Base-by-base conservation (phyloP, 2,797 vertebrate genomes). In the Bradypus variegatus region DNA sequence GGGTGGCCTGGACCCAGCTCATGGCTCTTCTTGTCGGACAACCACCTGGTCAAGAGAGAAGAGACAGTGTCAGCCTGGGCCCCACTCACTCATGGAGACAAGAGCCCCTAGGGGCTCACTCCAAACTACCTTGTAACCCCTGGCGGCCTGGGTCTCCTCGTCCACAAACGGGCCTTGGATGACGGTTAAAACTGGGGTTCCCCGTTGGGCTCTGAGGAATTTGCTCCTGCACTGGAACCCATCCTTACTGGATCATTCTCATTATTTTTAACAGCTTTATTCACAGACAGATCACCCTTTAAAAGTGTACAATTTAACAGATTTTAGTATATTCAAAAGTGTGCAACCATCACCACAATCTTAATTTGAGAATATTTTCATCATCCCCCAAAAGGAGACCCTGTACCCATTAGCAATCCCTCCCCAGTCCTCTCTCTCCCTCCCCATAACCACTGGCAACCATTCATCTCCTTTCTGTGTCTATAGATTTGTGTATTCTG, bases 1-100 rank as follows among this genome's bases (percentile, higher is more conserved):
- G 86, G 53, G 41, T 82, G 87, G 82, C 91, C 14, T 76, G 95
- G 7, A 83, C 62, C 93, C 95, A 95, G 93, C 79, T 94, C 95
- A 96, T 96, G 85, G 38, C 50, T 77, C 33, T 23, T 27, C 16
- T 25, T 23, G 62, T n/a, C 18, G 4, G 75, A 70, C 23, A 36
- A 27, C 31, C 80, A 81, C 95, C 95, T 96, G 86, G 69, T 2
- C 1, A 19, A 90, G 86, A 88, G 8, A 92, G n/a, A 85, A 36
- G 60, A 83, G n/a, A 92, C 5, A 38, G 41, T 48, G 4, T 95
- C 75, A 93, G 75, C 27, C 38, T 36, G 60, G 77, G n/a, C 55
- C 29, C 41, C 4, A 53, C 25, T 29, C 0, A 15, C 78, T 75
- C 14, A 76, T 1, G 6, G 60, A 58, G 16, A 60, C 3, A 19